These are phyloP conservation scores for Spinibarbus caldwelli DNA, from an alignment of 2,797 vertebrate genomes.

Conservation along the genomic window DNA sequence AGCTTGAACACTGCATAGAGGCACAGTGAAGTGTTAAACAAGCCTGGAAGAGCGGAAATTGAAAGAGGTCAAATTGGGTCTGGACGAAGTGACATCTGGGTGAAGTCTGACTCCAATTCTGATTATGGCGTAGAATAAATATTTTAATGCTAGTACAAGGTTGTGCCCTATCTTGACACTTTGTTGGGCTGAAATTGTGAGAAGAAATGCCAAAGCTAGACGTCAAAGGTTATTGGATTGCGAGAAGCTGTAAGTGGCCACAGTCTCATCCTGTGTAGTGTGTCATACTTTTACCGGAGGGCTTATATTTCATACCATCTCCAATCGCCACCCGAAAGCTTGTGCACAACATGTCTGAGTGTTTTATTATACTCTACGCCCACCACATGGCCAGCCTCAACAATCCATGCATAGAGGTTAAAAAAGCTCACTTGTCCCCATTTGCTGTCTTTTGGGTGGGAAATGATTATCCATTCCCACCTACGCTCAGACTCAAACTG, in stretches of 20 bases:
- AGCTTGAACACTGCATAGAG: neutral
- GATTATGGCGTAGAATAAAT: slow-evolving; percentile 7
- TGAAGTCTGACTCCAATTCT: slow-evolving; percentile 10
- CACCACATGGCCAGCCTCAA: neutral
- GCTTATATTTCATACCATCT: slow-evolving; percentile 10
- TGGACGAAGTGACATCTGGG: slow-evolving; percentile 12
- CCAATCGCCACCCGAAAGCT: neutral
- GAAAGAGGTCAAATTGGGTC: slow-evolving; percentile 29
- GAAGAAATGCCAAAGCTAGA: neutral
- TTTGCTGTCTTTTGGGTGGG: slow-evolving; percentile 34
- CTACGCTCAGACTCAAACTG: slow-evolving; percentile 30
- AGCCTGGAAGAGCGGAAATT: neutral
- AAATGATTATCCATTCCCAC: slow-evolving; percentile 44
- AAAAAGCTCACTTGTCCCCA: slow-evolving; percentile 28
- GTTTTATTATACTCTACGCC: slow-evolving; percentile 5
- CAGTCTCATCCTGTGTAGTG: no score
- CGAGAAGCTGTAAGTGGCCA: neutral
- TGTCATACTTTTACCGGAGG: neutral
- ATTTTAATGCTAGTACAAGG: slow-evolving; percentile 11
- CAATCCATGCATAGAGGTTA: slow-evolving; percentile 12
- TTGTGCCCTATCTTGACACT: neutral
- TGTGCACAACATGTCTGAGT: slow-evolving; percentile 1
- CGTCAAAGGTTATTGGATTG: slow-evolving; percentile 22
- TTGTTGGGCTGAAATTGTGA: neutral
- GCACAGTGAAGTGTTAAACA: slow-evolving; percentile 17